These are phyloP conservation scores for Zoanthus sociatus DNA, from an alignment of 92 coral and sea anemone genomes.

Conservation along the genomic window DNA sequence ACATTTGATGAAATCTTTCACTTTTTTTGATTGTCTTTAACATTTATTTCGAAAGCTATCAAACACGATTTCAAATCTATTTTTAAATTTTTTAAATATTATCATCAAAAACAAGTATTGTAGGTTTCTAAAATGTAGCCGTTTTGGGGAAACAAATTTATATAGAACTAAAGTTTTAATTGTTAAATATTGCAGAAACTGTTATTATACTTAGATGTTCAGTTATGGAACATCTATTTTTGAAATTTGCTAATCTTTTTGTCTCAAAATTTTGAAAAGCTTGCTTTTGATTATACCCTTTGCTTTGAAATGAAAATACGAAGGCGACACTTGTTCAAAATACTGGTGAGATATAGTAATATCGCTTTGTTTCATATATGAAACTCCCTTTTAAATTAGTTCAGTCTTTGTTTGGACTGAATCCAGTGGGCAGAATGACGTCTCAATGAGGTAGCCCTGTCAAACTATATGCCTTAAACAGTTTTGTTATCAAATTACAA, in stretches of 20 bases:
- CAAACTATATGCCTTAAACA: background rate
- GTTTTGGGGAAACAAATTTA: too few relatives aligned
- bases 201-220: background rate
- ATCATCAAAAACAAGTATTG: too few relatives aligned
- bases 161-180: too few relatives aligned
- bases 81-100: too few relatives aligned
- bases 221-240: background rate
- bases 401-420: background rate
- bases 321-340: background rate
- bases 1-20: too few relatives aligned
- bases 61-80: too few relatives aligned
- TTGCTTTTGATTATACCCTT: background rate
- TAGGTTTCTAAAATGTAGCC: too few relatives aligned
- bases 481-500: conserved; percentile 30
- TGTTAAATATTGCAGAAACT: too few relatives aligned
- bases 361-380: background rate
- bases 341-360: background rate
- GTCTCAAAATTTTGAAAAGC: background rate
- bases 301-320: background rate
- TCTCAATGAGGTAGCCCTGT: background rate
- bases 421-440: background rate
- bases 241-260: background rate
- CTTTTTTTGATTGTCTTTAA: too few relatives aligned
- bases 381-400: background rate
- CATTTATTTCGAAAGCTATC: too few relatives aligned